Conservation (phyloP, 2,888 invertebrate genomes). For the Conus canariensis region DNA sequence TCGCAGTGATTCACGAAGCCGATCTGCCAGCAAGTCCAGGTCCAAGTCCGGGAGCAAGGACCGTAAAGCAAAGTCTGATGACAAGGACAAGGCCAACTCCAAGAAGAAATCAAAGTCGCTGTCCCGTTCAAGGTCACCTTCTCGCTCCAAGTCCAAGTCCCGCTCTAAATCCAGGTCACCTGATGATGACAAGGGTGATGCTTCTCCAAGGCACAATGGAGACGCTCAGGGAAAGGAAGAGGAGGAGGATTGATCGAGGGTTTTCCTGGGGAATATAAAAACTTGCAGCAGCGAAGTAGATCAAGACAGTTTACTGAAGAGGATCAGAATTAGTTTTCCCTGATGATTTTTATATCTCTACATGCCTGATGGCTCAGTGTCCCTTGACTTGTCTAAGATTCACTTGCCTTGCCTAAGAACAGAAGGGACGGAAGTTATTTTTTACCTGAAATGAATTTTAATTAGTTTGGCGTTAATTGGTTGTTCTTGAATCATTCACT, state of each 20-base stretch:
- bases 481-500: too few relatives aligned
- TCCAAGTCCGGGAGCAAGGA: constrained; percentile 80
- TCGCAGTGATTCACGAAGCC: constrained; percentile 55
- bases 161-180: constrained; percentile 3
- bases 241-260: constrained; percentile 22
- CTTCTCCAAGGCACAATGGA: constrained; percentile 24
- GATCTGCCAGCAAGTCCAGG: constrained; percentile 55
- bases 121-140: constrained; percentile 55
- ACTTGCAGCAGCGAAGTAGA: not conserved
- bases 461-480: too few relatives aligned
- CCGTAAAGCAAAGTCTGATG: constrained; percentile 50
- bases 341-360: not conserved
- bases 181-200: constrained; percentile 20
- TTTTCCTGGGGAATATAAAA: not conserved
- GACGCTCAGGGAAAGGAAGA: constrained; percentile 37
- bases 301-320: not conserved
- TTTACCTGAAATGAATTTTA: too few relatives aligned
- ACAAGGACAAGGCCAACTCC: constrained; percentile 31
- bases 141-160: constrained; percentile 44
- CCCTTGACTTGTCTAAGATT: not conserved
- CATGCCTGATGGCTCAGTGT: not conserved
- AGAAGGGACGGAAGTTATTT: too few relatives aligned
- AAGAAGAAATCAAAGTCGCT: constrained; percentile 43
- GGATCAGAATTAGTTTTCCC: not conserved
- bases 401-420: too few relatives aligned